Evolutionary conservation across 2,888 invertebrate species (phyloP), one percentile per base, ranked within the genome.

Genomic region (Orthosia incerta): DNA sequence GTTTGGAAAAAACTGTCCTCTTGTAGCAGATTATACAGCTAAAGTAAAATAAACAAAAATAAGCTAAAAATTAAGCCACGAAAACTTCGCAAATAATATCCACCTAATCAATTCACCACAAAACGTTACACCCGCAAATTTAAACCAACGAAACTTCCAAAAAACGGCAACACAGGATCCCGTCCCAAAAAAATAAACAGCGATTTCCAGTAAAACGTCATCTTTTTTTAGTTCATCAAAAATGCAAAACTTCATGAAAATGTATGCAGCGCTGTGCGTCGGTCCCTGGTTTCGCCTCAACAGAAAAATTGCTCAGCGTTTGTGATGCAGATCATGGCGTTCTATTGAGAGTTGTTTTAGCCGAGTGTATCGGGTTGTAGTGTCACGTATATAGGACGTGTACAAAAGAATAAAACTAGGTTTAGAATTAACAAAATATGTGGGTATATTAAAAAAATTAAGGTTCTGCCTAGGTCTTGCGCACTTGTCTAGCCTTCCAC

Each of bases 211-310:
- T 63, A 86, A 83, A 87, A 87, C 83, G 82, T 76, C 74, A 81
- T 83, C 84, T 86, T 91, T 91, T 91, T 92, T 92, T 90, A 88
- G 92, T 93, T 94, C 94, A 94, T 95, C 94, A 95, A 94, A 95
- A 93, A 95, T 95, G 94, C 93, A 94, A 95, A 84, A 94, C 90
- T 94, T 93, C 90, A 94, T 93, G 94, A 91, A 94, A 95, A 94
- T 95, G 91, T 93, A 94, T 95, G 93, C 94, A 91, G 90, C 84
- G 85, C 85, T 80, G 89, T 87, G 87, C 84, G 89, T 88, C 82
- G 86, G 79, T 86, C 87, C 86, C 89, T 89, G 84, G 80, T 88
- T 88, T 88, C 89, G 91, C 89, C 89, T 88, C 88, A 84, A 87
- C 88, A 83, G 87, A 91, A 92, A 92, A 91, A 89, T 89, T 90